A percentile compares a stretch with the other conserved stretches of the same genome.
Evolutionary conservation across 2,888 invertebrate genomes (phyloP).

Genomic region (Bhutanitis thaidina): DNA sequence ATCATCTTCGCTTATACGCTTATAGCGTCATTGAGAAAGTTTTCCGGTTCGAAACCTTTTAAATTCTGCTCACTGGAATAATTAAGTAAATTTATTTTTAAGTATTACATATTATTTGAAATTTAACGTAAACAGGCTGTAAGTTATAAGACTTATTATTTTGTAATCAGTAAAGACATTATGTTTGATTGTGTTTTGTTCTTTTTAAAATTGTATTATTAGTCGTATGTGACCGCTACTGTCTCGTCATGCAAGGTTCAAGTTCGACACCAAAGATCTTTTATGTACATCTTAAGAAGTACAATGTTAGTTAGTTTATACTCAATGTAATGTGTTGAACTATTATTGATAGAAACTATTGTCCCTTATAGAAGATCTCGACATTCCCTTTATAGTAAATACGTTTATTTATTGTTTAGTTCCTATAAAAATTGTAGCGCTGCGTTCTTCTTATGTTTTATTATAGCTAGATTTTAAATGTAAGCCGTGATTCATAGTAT

Average conservation of each 20-base stretch:
- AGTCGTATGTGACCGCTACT: constrained; percentile 31
- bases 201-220: constrained; percentile 1
- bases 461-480: constrained; percentile 22
- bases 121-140: constrained; percentile 47
- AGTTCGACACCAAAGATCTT: constrained; percentile 70
- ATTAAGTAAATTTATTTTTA: background rate
- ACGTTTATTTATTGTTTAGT: constrained; percentile 39
- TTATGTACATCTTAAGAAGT: constrained; percentile 37
- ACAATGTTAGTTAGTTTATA: constrained; percentile 44
- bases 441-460: constrained; percentile 38
- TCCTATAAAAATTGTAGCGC: constrained; percentile 38
- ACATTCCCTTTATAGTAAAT: constrained; percentile 65
- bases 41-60: too few species aligned
- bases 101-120: constrained; percentile 10
- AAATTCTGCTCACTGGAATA: too few species aligned
- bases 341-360: constrained; percentile 32
- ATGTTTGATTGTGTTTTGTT: constrained; percentile 13
- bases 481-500: background rate
- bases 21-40: too few species aligned
- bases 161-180: constrained; percentile 5
- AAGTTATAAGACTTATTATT: constrained; percentile 57
- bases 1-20: too few species aligned
- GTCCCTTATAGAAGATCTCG: constrained; percentile 61
- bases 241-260: constrained; percentile 30
- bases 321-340: constrained; percentile 46